These are phyloP conservation scores for Polia nebulosa DNA, from an alignment of 2,888 invertebrate genomes.

Conservation along the genomic window DNA sequence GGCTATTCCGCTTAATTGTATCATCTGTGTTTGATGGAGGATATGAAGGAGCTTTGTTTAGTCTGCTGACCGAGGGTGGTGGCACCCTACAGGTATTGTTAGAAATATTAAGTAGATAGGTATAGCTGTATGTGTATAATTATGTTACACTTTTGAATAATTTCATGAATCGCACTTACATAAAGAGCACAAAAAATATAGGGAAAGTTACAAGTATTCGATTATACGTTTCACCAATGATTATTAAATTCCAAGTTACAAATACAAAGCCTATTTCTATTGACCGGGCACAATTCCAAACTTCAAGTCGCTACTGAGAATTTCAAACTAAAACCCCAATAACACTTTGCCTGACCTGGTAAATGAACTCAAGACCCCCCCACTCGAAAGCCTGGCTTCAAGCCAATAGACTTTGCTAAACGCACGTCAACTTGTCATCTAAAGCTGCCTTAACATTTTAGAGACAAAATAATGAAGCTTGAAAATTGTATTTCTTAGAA, in stretches of 20 bases:
- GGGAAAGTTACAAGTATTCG: neutral
- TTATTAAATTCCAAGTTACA: constrained; percentile 4
- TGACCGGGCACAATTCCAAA: constrained; percentile 33
- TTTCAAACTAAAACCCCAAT: constrained; percentile 25
- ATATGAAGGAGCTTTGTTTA: constrained; percentile 19
- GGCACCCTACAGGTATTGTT: constrained; percentile 10
- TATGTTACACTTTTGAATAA: neutral
- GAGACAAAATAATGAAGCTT: constrained; percentile 51
- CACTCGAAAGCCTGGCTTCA: constrained; percentile 25
- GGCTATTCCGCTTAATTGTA: constrained; percentile 50
- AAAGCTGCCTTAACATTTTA: constrained; percentile 44
- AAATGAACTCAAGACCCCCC: constrained; percentile 24
- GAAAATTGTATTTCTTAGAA: constrained; percentile 55
- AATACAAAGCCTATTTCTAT: constrained; percentile 28
- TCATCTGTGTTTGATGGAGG: constrained; percentile 51
- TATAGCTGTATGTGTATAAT: neutral
- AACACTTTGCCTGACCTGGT: constrained; percentile 19
- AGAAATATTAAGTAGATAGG: neutral
- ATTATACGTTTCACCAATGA: neutral
- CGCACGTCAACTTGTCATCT: constrained; percentile 49
- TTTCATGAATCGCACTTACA: neutral
- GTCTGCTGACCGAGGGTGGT: neutral
- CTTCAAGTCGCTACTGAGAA: constrained; percentile 27
- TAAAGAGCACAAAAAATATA: neutral
- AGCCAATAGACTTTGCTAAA: constrained; percentile 42